phyloP scores from a whole-genome alignment of 2,888 invertebrate species.

The Lobophora halterata region DNA sequence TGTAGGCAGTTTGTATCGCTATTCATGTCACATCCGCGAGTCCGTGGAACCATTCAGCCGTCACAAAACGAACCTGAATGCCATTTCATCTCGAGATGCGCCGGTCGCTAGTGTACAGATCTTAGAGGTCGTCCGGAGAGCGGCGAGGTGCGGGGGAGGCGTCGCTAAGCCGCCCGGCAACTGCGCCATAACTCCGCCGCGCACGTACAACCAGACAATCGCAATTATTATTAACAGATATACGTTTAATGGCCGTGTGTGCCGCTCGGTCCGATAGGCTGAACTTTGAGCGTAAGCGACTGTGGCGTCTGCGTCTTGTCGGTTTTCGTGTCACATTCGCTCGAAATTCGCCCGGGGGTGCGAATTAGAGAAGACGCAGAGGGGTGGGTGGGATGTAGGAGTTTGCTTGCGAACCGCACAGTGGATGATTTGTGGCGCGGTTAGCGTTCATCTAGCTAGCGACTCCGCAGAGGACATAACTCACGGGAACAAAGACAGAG shows the following conservation, averaged over 20 bases:
- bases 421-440: conserved; percentile 69
- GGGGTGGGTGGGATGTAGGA: conserved; percentile 36
- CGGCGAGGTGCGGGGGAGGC: conserved; percentile 32
- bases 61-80: conserved; percentile 66
- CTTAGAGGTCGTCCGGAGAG: conserved; percentile 46
- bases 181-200: conserved; percentile 73
- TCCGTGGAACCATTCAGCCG: conserved; percentile 61
- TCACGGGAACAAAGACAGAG: conserved; percentile 60
- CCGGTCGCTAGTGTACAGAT: conserved; percentile 45
- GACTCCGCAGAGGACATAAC: conserved; percentile 53
- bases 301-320: conserved; percentile 49
- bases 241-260: conserved; percentile 73
- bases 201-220: conserved; percentile 75
- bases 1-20: conserved; percentile 36
- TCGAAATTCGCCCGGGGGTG: conserved; percentile 42
- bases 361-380: conserved; percentile 54
- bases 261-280: conserved; percentile 48
- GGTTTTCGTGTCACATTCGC: conserved; percentile 55
- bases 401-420: conserved; percentile 54
- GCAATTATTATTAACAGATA: conserved; percentile 77
- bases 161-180: conserved; percentile 55
- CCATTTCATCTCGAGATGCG: conserved; percentile 68
- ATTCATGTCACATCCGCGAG: conserved; percentile 52
- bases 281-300: conserved; percentile 43
- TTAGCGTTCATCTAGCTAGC: conserved; percentile 65